A percentile compares a stretch with the other conserved stretches of the same genome.
These are phyloP conservation scores for Ctenopoma multispine DNA, from an alignment of 2,797 vertebrate genomes.

Conservation along the genomic window DNA sequence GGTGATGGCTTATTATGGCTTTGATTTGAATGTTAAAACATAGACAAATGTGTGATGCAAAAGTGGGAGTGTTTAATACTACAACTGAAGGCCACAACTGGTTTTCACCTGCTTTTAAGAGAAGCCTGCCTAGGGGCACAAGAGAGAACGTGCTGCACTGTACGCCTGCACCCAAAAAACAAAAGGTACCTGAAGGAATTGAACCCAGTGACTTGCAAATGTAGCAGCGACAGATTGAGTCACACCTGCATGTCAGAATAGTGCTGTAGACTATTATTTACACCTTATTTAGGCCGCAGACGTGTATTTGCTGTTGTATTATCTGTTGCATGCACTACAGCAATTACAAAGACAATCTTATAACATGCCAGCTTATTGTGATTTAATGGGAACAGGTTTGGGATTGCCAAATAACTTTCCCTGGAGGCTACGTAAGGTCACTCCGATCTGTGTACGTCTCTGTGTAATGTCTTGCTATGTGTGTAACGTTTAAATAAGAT, in stretches of 20 bases:
- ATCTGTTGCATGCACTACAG: neutral
- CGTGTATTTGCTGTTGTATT: neutral
- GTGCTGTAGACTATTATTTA: neutral
- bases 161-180: neutral
- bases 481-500: neutral
- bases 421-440: neutral
- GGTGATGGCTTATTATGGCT: constrained; percentile 34
- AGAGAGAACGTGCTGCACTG: neutral
- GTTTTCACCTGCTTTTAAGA: neutral
- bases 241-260: neutral
- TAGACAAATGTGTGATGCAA: constrained; percentile 36
- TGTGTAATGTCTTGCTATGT: too few relatives aligned
- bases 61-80: constrained; percentile 17
- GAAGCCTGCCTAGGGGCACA: too few relatives aligned
- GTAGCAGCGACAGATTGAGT: neutral
- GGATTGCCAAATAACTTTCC: neutral
- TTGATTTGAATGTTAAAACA: constrained; percentile 59
- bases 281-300: neutral
- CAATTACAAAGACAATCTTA: too few relatives aligned
- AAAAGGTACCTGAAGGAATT: neutral
- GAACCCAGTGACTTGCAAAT: too few relatives aligned
- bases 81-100: neutral
- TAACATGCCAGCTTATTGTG: too few relatives aligned
- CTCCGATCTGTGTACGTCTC: neutral
- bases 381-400: neutral